Evolutionary conservation across 2,888 invertebrate genomes (phyloP), one percentile per base, ranked within the genome.

Genomic region (Ochropleura plecta): DNA sequence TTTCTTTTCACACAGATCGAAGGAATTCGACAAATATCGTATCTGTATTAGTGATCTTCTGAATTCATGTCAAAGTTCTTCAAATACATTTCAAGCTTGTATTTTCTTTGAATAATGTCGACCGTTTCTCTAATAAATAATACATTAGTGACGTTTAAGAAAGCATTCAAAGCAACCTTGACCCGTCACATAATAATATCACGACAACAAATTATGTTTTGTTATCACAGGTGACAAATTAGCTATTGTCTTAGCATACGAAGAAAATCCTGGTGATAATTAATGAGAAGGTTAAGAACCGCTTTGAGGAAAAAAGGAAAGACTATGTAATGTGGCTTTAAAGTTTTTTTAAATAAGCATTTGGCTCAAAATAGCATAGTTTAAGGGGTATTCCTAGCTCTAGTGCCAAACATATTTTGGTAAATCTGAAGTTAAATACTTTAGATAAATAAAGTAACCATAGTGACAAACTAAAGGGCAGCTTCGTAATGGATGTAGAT

Each of bases 151-250:
- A 44, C 10, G 20, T 69, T 42, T 51, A 63, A 72, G 49, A 83
- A 70, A 66, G 30, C 49, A 67, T 59, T 62, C 40, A 30, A 60
- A 70, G 5, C 42, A 60, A 64, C 68, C 81, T 59, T 76, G 62
- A 76, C 62, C 68, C 0, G 59, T 12, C 65, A 63, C 55, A 53
- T 68, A 30, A 30, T 30, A 30, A 30, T 30, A 63, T 30, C 1
- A n/a, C 20, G 44, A 51, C 60, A 69, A 57, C 49, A 68, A 59
- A 74, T 59, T 49, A 75, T 68, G 18, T 51, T 55, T 55, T 60
- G 62, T 69, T 49, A 75, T 70, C 53, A 66, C 62, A 51, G 18
- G 42, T 70, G 73, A 73, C 7, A 67, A 69, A 81, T 76, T 62
- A 71, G 49, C 55, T 70, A 76, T 66, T 81, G 66, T 71, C 49